phyloP scores from a whole-genome alignment of 1,140 invertebrate genomes.

The Formica exsecta region DNA sequence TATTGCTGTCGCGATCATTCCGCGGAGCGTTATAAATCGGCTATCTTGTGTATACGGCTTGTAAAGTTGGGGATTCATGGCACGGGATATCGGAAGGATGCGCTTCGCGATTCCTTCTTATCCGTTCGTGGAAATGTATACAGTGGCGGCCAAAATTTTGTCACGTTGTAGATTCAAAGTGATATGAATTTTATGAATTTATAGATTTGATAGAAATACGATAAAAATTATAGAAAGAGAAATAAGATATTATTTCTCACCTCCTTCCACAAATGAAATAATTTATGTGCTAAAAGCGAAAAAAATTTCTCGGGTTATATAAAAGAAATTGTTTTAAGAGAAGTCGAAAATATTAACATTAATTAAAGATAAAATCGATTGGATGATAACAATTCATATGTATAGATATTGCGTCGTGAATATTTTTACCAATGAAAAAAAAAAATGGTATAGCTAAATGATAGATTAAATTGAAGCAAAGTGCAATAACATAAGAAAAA shows the following conservation, averaged over 20 bases:
- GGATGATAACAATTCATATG: neutral
- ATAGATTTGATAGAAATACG: neutral
- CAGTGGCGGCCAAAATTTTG: constrained; percentile 6
- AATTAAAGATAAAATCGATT: neutral
- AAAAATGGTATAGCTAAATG: constrained; percentile 10
- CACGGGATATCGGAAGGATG: constrained; percentile 54
- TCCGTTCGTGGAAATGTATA: neutral
- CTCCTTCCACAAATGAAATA: neutral
- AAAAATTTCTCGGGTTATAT: neutral
- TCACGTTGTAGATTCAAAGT: neutral
- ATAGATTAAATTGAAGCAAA: constrained; percentile 40
- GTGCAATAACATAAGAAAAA: neutral
- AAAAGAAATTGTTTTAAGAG: neutral
- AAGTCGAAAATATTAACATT: neutral
- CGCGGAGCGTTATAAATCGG: constrained; percentile 53
- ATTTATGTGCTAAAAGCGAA: neutral
- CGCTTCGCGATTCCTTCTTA: constrained; percentile 47
- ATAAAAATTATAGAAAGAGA: neutral
- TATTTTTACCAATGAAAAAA: constrained; percentile 26
- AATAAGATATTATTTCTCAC: neutral
- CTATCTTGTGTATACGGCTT: constrained; percentile 31
- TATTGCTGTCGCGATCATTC: constrained; percentile 59
- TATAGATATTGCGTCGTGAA: neutral
- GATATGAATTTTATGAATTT: neutral
- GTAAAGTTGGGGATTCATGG: constrained; percentile 41